Base-by-base conservation (phyloP, 2,888 invertebrate species). In the Mythimna lalbum region DNA sequence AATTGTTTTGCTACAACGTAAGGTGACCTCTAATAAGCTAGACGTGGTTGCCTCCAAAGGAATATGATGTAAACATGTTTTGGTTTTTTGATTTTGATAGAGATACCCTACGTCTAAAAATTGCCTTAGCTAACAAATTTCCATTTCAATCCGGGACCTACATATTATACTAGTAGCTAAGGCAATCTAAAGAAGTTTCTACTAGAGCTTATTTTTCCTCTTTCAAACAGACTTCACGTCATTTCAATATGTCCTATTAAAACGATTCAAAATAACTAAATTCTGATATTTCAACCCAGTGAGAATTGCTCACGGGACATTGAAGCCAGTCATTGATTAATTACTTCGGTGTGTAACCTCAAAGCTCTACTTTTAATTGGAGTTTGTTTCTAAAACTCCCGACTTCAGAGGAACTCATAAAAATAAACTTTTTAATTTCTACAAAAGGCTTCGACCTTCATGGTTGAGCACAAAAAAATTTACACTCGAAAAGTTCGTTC, bases 281-380 rank as follows among this genome's bases (percentile, higher is more conserved):
- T 36, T 52, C 19, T 12, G 33, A 60, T 74, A 60, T 67, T 67
- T 61, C 27, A 52, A 47, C 10, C 36, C 23, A 55, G 43, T 6
- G n/a, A n/a, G 36, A 52, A 57, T 52, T 56, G 43, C 47, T 52
- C n/a, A 43, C 14, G n/a, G 27, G n/a, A 61, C 50, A 63, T 65
- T 72, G 39, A 70, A 67, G 33, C 12, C 52, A 62, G 47, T 66
- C 52, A 62, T 55, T 69, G 47, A 78, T 78, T 70, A 73, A 70
- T 79, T 62, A 69, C 65, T 72, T 68, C 31, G 36, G 47, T 60
- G 61, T 53, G 53, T 60, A 64, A 70, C 47, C 74, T 71, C 67
- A 71, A 76, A 76, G 67, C 66, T 59, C 43, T 66, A 71, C 69
- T 73, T 70, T 80, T 80, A 80, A 77, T 67, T 69, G 69, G 61